phyloP scores from a whole-genome alignment of 2,113 vertebrate species.

The Carassius gibelio region DNA sequence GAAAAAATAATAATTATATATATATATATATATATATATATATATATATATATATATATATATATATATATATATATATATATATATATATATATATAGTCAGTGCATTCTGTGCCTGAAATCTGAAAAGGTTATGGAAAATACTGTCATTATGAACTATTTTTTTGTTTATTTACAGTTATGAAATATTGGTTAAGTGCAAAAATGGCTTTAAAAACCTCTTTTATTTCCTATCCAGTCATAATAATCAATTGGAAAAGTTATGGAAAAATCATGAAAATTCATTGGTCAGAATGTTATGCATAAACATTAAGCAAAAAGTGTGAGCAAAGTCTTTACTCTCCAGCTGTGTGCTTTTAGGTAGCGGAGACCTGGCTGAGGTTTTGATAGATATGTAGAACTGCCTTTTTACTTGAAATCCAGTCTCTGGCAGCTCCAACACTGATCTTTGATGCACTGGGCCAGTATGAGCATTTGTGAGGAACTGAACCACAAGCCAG shows the following conservation, averaged over 20 bases:
- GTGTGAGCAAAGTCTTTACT: not conserved
- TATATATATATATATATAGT: not conserved
- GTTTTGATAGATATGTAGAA: not conserved
- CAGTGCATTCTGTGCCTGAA: not conserved
- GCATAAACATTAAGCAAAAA: not conserved
- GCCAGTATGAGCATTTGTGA: constrained; percentile 17
- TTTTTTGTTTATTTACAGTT: not conserved
- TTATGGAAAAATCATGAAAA: not conserved
- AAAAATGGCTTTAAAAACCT: not conserved
- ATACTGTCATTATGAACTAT: not conserved
- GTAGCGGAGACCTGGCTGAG: not conserved
- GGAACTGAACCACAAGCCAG: constrained; percentile 46
- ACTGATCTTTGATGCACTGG: constrained; percentile 19
- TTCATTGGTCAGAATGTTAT: not conserved
- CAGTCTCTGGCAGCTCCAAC: not conserved
- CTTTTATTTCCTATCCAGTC: not conserved
- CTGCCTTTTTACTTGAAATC: not conserved
- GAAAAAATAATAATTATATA: no score
- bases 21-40: no score
- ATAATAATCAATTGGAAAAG: not conserved
- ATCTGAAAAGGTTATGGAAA: not conserved
- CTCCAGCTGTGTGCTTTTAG: not conserved
- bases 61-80: no score
- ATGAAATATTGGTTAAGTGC: not conserved
- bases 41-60: no score